Evolutionary conservation across 1,140 invertebrate genomes (phyloP).

Genomic region (Mercenaria mercenaria): DNA sequence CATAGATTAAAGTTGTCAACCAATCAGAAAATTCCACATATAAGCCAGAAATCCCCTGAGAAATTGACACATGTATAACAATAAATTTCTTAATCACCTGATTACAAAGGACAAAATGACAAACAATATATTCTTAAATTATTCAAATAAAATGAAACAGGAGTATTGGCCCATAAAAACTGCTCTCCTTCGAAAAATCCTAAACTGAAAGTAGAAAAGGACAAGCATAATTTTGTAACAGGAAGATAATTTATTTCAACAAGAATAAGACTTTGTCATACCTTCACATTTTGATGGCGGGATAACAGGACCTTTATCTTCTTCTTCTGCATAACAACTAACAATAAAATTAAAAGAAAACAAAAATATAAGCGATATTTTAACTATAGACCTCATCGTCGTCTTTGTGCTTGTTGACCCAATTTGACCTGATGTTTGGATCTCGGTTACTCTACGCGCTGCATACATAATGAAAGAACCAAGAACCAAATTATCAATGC

Average conservation of each 20-base stretch:
- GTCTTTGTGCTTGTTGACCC: not conserved
- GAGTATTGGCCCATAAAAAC: too few species aligned
- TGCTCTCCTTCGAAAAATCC: too few species aligned
- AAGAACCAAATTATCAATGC: too few species aligned
- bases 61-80: not conserved
- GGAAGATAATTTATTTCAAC: constrained; percentile 27
- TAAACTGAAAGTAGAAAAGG: constrained; percentile 56
- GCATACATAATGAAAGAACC: too few species aligned
- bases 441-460: too few species aligned
- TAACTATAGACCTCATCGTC: not conserved
- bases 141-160: too few species aligned
- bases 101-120: too few species aligned
- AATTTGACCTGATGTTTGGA: too few species aligned
- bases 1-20: constrained; percentile 16
- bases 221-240: too few species aligned
- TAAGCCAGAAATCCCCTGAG: constrained; percentile 6
- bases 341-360: not conserved
- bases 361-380: not conserved
- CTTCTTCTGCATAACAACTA: not conserved
- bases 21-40: constrained; percentile 58
- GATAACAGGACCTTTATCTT: constrained; percentile 59
- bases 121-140: too few species aligned
- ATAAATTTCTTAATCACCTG: too few species aligned
- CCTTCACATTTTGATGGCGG: constrained; percentile 64
- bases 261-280: constrained; percentile 22